Conservation (phyloP, 2,113 vertebrate genomes). For the Ophiodon elongatus region DNA sequence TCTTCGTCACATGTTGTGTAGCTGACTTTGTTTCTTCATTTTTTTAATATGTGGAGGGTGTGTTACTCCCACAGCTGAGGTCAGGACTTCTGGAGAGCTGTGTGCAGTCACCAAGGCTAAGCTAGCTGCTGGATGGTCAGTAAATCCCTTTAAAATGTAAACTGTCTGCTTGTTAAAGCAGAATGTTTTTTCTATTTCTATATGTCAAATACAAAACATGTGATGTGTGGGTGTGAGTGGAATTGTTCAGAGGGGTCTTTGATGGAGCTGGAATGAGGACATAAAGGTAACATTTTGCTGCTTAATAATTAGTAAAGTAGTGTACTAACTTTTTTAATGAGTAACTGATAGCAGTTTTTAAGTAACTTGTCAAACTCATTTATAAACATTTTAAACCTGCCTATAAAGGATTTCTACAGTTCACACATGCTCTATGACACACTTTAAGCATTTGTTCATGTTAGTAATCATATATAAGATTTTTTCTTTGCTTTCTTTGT, state of each 20-base stretch:
- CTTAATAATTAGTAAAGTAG: neutral
- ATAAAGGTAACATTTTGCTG: neutral
- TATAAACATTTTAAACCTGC: neutral
- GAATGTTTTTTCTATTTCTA: neutral
- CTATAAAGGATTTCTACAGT: neutral
- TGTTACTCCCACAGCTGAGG: neutral
- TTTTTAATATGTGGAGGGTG: neutral
- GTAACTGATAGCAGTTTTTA: neutral
- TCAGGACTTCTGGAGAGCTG: neutral
- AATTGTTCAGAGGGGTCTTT: neutral
- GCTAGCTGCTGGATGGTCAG: neutral
- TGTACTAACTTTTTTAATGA: neutral
- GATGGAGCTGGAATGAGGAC: neutral
- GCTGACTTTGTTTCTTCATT: neutral
- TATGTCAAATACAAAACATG: neutral
- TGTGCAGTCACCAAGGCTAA: conserved; percentile 2
- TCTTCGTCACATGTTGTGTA: neutral
- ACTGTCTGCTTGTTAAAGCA: neutral
- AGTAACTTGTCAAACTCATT: neutral
- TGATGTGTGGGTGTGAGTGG: neutral
- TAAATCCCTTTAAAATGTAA: neutral
- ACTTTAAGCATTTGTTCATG: neutral
- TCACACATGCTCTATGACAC: neutral
- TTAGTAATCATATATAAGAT: neutral
- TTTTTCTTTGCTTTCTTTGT: neutral